Conservation (phyloP, 2,888 invertebrate genomes). For the Apoda limacodes region DNA sequence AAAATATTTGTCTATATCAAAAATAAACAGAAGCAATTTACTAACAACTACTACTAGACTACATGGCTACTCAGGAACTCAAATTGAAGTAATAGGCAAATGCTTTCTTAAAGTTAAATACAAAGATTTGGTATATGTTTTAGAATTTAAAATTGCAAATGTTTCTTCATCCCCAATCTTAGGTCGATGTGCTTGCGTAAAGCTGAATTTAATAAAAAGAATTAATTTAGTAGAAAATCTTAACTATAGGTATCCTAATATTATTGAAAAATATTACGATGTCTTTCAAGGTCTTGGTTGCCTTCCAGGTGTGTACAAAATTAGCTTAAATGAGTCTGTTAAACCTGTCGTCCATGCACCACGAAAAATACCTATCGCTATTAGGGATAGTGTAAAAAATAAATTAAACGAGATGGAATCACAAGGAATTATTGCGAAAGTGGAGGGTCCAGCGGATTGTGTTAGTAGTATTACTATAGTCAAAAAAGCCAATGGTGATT, state of each 20-base stretch:
- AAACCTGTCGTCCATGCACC: neutral
- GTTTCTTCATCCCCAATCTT: constrained; percentile 2
- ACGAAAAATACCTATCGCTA: constrained; percentile 18
- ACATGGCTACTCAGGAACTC: constrained; percentile 15
- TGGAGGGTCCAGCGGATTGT: constrained; percentile 8
- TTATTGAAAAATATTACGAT: neutral
- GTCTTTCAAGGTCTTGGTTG: neutral
- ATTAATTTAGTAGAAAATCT: neutral
- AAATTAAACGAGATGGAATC: constrained; percentile 18
- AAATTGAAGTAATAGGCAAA: constrained; percentile 15
- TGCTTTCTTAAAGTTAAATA: constrained; percentile 14
- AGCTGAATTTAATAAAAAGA: constrained; percentile 2
- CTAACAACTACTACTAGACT: constrained; percentile 8
- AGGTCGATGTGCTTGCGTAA: constrained; percentile 1
- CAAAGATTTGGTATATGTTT: constrained; percentile 11
- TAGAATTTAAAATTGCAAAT: constrained; percentile 5
- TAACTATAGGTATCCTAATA: neutral
- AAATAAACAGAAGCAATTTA: constrained; percentile 9
- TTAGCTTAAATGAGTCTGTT: neutral
- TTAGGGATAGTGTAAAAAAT: constrained; percentile 16
- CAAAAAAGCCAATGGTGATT: constrained; percentile 20
- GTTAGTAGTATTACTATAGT: constrained; percentile 20
- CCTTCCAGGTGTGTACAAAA: constrained; percentile 1
- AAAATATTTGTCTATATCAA: constrained; percentile 3
- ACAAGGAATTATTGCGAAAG: constrained; percentile 5